A percentile compares a stretch with the other conserved stretches of the same genome.
phyloP scores from a whole-genome alignment of 2,113 vertebrate species.

The Thinocorus orbignyianus region DNA sequence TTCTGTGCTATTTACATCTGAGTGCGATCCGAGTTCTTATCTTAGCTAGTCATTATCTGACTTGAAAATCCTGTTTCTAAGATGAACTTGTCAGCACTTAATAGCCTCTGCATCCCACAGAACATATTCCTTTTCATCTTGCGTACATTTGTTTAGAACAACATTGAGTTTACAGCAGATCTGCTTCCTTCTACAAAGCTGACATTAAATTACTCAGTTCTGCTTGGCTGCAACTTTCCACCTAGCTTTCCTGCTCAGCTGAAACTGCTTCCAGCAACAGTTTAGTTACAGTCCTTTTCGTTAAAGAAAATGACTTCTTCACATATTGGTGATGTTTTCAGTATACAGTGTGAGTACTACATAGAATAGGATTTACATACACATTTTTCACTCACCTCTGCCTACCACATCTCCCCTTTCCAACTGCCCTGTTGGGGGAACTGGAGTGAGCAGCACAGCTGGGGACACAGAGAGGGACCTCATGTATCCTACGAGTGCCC shows the following conservation, averaged over 20 bases:
- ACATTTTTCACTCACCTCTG: background rate
- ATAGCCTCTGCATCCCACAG: background rate
- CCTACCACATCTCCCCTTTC: no score
- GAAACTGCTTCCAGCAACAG: background rate
- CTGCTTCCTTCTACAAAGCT: background rate
- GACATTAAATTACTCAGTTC: background rate
- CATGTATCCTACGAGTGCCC: background rate
- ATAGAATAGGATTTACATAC: fast-evolving
- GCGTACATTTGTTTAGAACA: background rate
- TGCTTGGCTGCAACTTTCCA: background rate
- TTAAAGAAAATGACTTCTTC: background rate
- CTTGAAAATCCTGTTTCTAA: conserved; percentile 36
- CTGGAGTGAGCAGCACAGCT: background rate
- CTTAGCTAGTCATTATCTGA: background rate
- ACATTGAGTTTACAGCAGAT: background rate
- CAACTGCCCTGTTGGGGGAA: background rate
- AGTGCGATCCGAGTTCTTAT: conserved; percentile 1
- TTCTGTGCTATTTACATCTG: background rate
- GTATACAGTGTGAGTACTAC: fast-evolving
- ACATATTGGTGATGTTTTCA: background rate
- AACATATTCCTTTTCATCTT: background rate
- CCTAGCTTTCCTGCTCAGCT: background rate
- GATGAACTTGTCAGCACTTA: background rate
- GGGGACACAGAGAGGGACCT: background rate
- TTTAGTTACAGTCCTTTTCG: background rate